Percentiles rank a stretch among this genome's conserved stretches.
These are phyloP conservation scores for Fragum fragum DNA, from an alignment of 2,888 invertebrate species.

Conservation along the genomic window DNA sequence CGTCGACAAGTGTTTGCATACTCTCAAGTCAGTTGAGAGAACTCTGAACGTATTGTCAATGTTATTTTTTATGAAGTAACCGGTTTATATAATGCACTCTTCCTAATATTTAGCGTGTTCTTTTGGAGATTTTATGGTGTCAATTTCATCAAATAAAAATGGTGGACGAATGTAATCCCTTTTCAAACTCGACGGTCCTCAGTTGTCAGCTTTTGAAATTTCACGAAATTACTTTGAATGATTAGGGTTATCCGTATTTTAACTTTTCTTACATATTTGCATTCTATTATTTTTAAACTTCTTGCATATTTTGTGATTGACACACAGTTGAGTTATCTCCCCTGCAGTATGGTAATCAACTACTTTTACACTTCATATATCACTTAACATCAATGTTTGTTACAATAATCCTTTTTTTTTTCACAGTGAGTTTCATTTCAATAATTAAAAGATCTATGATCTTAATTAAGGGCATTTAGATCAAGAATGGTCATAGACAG, in stretches of 20 bases:
- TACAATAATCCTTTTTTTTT: too few species aligned
- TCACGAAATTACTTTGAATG: too few species aligned
- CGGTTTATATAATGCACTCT: neutral
- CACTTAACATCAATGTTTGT: too few species aligned
- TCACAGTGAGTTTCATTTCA: too few species aligned
- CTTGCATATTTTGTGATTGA: neutral
- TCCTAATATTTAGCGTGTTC: neutral
- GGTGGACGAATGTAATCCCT: constrained; percentile 40
- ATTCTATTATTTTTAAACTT: neutral
- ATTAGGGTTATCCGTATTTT: too few species aligned
- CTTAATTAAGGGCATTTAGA: too few species aligned
- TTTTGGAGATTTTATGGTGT: constrained; percentile 29
- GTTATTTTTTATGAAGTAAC: neutral
- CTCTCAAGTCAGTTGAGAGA: neutral
- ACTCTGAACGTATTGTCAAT: neutral
- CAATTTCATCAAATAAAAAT: constrained; percentile 50
- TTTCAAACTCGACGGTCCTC: neutral
- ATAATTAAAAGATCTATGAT: too few species aligned
- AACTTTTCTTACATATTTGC: too few species aligned
- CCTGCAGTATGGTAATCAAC: too few species aligned
- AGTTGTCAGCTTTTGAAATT: neutral
- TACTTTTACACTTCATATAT: too few species aligned
- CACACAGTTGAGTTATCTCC: constrained; percentile 10
- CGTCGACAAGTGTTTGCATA: neutral
- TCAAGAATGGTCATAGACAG: too few species aligned